Conservation (phyloP, 2,888 invertebrate species). For the Hyppa rectilinea region DNA sequence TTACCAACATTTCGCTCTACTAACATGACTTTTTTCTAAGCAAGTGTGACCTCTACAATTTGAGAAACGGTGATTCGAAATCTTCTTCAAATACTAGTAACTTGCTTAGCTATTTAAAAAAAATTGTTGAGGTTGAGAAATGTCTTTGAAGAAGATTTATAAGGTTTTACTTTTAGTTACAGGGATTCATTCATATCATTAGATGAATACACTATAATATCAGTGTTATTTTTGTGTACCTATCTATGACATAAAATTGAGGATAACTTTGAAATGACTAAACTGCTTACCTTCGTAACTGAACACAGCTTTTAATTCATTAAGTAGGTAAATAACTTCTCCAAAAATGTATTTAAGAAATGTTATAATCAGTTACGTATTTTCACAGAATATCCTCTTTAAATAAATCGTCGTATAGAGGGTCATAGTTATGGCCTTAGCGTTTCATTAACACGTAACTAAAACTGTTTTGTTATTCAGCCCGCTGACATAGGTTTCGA, state of each 20-base stretch:
- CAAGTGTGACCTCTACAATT: slow-evolving; percentile 25
- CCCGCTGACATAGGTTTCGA: slow-evolving; percentile 86
- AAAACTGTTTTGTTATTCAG: slow-evolving; percentile 81
- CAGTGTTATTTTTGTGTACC: slow-evolving; percentile 38
- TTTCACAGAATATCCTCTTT: slow-evolving; percentile 30
- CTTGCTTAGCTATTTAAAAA: background rate
- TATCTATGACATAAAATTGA: slow-evolving; percentile 10
- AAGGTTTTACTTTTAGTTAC: slow-evolving; percentile 17
- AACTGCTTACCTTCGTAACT: background rate
- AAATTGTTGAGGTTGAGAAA: background rate
- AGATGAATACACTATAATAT: slow-evolving; percentile 33
- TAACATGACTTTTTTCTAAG: slow-evolving; percentile 12
- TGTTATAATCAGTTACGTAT: background rate
- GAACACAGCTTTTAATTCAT: background rate
- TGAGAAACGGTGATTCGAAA: slow-evolving; percentile 49
- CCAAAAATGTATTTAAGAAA: background rate
- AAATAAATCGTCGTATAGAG: slow-evolving; percentile 43
- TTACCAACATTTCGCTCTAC: slow-evolving; percentile 3
- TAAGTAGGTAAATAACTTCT: background rate
- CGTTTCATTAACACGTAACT: slow-evolving; percentile 59
- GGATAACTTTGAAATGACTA: slow-evolving; percentile 37
- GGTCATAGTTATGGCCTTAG: slow-evolving; percentile 68
- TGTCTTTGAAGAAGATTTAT: slow-evolving; percentile 50
- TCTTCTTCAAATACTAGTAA: slow-evolving; percentile 51
- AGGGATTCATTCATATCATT: slow-evolving; percentile 41